Conservation (phyloP, 2,113 vertebrate genomes). For the Paramisgurnus dabryanus region DNA sequence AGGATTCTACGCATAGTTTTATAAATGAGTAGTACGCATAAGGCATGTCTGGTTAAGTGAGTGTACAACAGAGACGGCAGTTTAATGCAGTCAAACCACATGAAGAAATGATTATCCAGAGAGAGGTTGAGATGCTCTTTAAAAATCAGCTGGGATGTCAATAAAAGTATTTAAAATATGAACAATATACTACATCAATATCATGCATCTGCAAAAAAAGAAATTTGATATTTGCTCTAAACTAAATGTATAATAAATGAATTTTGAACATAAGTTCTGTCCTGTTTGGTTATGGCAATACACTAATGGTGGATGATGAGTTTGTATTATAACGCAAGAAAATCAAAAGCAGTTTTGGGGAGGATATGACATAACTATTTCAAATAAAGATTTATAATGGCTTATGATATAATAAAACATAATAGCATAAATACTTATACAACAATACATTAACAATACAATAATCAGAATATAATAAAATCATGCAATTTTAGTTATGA, state of each 20-base stretch:
- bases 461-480: too few relatives aligned
- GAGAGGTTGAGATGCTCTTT: neutral
- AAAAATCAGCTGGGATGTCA: neutral
- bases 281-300: neutral
- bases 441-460: too few relatives aligned
- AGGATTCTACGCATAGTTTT: too few relatives aligned
- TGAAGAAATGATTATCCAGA: constrained; percentile 7
- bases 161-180: neutral
- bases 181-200: neutral
- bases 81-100: neutral
- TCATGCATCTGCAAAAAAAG: neutral
- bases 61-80: neutral
- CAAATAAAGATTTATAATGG: too few relatives aligned
- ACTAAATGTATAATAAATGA: too few relatives aligned
- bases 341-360: too few relatives aligned
- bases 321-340: too few relatives aligned
- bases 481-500: too few relatives aligned
- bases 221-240: neutral
- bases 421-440: too few relatives aligned
- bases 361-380: too few relatives aligned
- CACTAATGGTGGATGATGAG: too few relatives aligned
- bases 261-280: neutral
- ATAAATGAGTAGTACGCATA: neutral
- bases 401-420: too few relatives aligned
- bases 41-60: neutral